Evolutionary conservation across 2,113 vertebrate genomes (phyloP), one percentile per base, ranked within the genome.

Genomic region (Microcebus ravelobensis): DNA sequence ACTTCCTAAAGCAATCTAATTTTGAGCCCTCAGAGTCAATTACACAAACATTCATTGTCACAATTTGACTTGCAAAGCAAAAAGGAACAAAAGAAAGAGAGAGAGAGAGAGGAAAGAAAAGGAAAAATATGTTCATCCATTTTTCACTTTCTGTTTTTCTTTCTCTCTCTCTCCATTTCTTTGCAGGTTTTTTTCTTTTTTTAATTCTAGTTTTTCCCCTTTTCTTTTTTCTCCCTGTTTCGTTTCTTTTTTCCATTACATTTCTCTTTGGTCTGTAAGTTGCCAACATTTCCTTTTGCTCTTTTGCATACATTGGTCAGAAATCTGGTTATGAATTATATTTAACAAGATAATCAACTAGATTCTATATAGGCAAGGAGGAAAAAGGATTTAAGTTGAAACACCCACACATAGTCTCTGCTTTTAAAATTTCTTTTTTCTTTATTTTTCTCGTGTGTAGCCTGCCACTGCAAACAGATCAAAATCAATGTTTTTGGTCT

Each of bases 371-470:
- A 21, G 31, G 57, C 73, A 48, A 17, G 23, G 25, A 68, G 8
- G 25, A 39, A 74, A 93, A 52, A 5, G 80, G 21, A 82, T 68
- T 65, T 87, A 91, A 31, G 45, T 14, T 57, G 45, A 85, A 85
- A 63, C 3, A 17, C 8, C 39, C 4, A n/a, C 10, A 71, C 5
- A 5, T n/a, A 25, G 12, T n/a, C 1, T 71, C 1, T 79, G 5
- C 14, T 70, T 91, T 50, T 91, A 76, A 42, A n/a, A 39, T 71
- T 39, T 68, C 79, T 8, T 68, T n/a, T 70, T n/a, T 29, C 17
- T 59, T 92, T 80, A 2, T 93, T 48, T 79, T 48, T 27, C 25
- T 59, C 12, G 29, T n/a, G 13, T 39, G 2, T 65, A 36, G 4
- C 36, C 25, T 12, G 7, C 31, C 2, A 39, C 2, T 48, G 4